Evolutionary conservation across 2,888 invertebrate genomes (phyloP).

Genomic region (Thecophora atra): DNA sequence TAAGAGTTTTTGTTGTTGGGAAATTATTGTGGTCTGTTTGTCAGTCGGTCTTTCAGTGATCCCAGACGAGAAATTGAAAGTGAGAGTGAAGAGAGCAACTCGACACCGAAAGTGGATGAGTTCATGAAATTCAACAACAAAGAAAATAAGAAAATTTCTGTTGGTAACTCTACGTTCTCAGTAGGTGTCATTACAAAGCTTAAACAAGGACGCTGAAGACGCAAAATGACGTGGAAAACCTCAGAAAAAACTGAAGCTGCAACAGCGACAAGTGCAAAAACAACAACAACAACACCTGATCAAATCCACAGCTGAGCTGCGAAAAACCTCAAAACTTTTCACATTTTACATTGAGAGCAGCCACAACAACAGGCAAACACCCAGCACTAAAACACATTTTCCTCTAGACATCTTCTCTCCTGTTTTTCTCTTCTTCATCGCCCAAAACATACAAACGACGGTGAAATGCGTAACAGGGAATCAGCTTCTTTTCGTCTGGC

Average conservation of each 20-base stretch:
- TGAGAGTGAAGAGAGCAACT: background rate
- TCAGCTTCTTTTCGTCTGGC: too few relatives aligned
- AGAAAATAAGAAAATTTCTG: background rate
- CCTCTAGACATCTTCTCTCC: too few relatives aligned
- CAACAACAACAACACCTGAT: too few relatives aligned
- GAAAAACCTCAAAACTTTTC: conserved; percentile 39
- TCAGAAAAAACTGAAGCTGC: background rate
- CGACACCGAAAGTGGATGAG: background rate
- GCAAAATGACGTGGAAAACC: background rate
- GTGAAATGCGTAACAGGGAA: background rate
- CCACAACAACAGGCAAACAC: background rate
- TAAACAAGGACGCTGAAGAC: too few relatives aligned
- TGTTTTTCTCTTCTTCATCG: background rate
- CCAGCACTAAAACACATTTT: too few relatives aligned
- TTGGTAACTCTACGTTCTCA: background rate
- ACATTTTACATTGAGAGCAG: conserved; percentile 22
- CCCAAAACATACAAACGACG: background rate
- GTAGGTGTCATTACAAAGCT: too few relatives aligned
- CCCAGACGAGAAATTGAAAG: background rate
- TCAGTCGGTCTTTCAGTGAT: background rate
- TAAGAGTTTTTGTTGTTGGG: too few relatives aligned
- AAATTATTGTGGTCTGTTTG: background rate
- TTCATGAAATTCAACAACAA: background rate
- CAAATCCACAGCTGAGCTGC: background rate
- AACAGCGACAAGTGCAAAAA: too few relatives aligned